Evolutionary conservation across 2,888 invertebrate species (phyloP).

Genomic region (Sturmia bella): DNA sequence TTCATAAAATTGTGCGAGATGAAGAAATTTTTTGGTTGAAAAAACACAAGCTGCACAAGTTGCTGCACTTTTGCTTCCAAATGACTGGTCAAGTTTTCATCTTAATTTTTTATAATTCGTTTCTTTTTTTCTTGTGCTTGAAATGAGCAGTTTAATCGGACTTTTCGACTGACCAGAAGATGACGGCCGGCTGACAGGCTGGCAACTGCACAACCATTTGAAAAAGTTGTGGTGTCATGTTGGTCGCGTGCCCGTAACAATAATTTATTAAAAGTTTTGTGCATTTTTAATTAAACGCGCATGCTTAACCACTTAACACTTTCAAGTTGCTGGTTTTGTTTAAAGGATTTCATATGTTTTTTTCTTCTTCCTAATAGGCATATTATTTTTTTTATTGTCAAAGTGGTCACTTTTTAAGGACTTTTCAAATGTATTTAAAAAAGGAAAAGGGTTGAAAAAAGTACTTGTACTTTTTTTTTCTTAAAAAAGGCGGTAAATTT

Average conservation of each 20-base stretch:
- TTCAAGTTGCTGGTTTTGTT: slow-evolving; percentile 17
- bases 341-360: slow-evolving; percentile 31
- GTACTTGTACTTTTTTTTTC: not conserved
- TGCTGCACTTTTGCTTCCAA: slow-evolving; percentile 33
- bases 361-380: not conserved
- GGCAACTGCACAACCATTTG: slow-evolving; percentile 26
- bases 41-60: slow-evolving; percentile 54
- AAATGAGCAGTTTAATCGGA: not conserved
- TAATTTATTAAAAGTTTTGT: slow-evolving; percentile 22
- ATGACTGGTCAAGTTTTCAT: slow-evolving; percentile 43
- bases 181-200: not conserved
- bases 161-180: not conserved
- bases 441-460: slow-evolving; percentile 26
- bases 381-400: not conserved
- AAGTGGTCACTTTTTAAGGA: slow-evolving; percentile 44
- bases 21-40: not conserved
- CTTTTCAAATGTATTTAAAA: not conserved
- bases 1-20: not conserved
- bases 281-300: slow-evolving; percentile 60
- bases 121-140: not conserved
- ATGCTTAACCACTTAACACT: slow-evolving; percentile 70
- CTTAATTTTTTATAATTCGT: slow-evolving; percentile 8
- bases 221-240: slow-evolving; percentile 25
- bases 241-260: slow-evolving; percentile 50
- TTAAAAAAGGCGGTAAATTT: slow-evolving; percentile 17